These are phyloP conservation scores for Procambarus clarkii DNA, from an alignment of 1,140 invertebrate species.

Conservation along the genomic window DNA sequence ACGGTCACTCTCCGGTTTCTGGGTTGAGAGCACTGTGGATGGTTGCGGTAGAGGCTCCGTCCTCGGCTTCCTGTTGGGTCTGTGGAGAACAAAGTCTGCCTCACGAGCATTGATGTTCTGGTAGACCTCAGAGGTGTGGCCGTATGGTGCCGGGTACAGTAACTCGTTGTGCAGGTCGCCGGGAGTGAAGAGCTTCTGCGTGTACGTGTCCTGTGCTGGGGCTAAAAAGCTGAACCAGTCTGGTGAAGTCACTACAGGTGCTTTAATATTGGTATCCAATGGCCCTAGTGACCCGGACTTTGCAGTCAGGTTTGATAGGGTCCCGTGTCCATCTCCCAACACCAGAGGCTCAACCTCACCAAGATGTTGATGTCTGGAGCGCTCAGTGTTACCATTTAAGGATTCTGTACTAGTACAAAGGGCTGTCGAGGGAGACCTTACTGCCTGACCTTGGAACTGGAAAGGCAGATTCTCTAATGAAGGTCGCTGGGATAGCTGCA, in stretches of 20 bases:
- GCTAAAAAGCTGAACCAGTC: constrained; percentile 55
- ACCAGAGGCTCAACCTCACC: not conserved
- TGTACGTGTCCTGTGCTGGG: constrained; percentile 42
- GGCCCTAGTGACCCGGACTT: not conserved
- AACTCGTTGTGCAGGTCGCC: constrained; percentile 48
- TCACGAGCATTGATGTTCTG: constrained; percentile 58
- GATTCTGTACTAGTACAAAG: not conserved
- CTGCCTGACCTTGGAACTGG: not conserved
- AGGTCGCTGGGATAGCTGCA: not conserved
- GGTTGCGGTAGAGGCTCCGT: constrained; percentile 32
- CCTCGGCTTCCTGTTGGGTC: constrained; percentile 53
- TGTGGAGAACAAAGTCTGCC: constrained; percentile 56
- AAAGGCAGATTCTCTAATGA: not conserved
- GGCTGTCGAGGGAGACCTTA: not conserved
- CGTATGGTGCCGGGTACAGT: constrained; percentile 54
- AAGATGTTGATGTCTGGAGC: not conserved
- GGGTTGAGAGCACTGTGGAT: not conserved
- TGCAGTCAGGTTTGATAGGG: not conserved
- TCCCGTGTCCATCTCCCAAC: not conserved
- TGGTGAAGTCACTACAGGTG: constrained; percentile 23
- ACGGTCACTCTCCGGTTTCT: not conserved
- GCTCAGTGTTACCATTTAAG: not conserved
- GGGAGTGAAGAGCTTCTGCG: constrained; percentile 52
- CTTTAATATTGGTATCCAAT: not conserved
- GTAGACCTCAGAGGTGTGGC: constrained; percentile 42